Conservation (phyloP, 2,113 vertebrate genomes). For the Chlorodrepanis virens region DNA sequence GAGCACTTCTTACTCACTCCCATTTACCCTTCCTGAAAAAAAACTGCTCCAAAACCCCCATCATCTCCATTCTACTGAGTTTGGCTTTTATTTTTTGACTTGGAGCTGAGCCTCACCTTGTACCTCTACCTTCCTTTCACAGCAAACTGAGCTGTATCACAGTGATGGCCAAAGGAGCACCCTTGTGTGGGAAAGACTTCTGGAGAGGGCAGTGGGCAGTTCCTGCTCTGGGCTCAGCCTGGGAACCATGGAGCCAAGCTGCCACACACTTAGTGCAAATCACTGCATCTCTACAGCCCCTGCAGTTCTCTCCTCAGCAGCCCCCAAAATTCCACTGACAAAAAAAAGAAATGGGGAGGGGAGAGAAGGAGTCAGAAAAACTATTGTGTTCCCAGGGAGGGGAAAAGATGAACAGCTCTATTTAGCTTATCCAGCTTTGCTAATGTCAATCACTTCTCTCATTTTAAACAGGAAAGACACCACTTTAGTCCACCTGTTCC, state of each 20-base stretch:
- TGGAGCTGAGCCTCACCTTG: not conserved
- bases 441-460: conserved; percentile 58
- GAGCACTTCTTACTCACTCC: not conserved
- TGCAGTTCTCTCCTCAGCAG: not conserved
- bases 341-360: not conserved
- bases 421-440: conserved; percentile 1
- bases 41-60: not conserved
- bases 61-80: not conserved
- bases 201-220: not conserved
- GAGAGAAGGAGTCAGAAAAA: not conserved
- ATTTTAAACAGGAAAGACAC: conserved; percentile 63
- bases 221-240: not conserved
- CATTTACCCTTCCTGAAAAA: not conserved
- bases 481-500: conserved; percentile 82
- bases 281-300: not conserved
- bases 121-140: not conserved
- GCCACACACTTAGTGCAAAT: not conserved
- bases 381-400: not conserved
- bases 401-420: not conserved
- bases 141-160: not conserved
- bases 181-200: not conserved
- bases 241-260: not conserved
- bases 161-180: not conserved
- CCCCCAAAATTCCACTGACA: not conserved
- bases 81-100: not conserved